Base-by-base conservation (phyloP, 2,113 vertebrate species). In the Coryphaenoides rupestris region DNA sequence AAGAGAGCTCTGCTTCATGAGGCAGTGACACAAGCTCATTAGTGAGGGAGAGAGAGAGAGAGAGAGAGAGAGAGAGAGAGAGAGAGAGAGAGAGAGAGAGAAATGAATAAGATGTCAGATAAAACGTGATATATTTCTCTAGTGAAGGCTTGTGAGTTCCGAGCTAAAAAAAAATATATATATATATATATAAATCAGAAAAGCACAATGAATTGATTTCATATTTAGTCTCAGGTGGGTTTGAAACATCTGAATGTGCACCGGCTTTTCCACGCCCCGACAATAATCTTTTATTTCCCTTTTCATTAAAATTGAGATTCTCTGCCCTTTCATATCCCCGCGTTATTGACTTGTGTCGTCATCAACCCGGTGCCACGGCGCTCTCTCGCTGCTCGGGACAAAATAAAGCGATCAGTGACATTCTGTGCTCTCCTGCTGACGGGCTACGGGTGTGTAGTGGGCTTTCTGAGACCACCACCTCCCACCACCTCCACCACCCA, bases 281-380 rank as follows among this genome's bases (percentile, higher is more conserved):
- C n/a, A n/a, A n/a, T 83, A 85, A 78, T 75, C 75, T 83, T 85
- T 80, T 81, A n/a, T n/a, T 78, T 79, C 80, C 74, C 72, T 80
- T 84, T 82, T 83, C 77, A 75, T 85, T 84, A 84, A 77, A 79
- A 76, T 66, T 9, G 78, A 83, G 81, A 87, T 83, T n/a, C n/a
- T 84, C 80, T 81, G 84, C 71, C 84, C 83, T 86, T 85, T 83
- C 85, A 86, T 87, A 81, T n/a, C n/a, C n/a, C n/a, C n/a, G 78
- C 60, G 62, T 77, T 82, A 86, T 86, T 76, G 86, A 88, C 85
- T 70, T 64, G n/a, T 81, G 80, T 78, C 86, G 83, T 58, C 28
- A 57, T 80, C 16, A n/a, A 81, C 82, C 74, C 76, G 46, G 73
- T 76, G 83, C 76, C 82, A 78, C 82, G n/a, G n/a, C 74, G 81